These are phyloP conservation scores for Kradibia gibbosae DNA, from an alignment of 1,140 invertebrate species.

Conservation along the genomic window DNA sequence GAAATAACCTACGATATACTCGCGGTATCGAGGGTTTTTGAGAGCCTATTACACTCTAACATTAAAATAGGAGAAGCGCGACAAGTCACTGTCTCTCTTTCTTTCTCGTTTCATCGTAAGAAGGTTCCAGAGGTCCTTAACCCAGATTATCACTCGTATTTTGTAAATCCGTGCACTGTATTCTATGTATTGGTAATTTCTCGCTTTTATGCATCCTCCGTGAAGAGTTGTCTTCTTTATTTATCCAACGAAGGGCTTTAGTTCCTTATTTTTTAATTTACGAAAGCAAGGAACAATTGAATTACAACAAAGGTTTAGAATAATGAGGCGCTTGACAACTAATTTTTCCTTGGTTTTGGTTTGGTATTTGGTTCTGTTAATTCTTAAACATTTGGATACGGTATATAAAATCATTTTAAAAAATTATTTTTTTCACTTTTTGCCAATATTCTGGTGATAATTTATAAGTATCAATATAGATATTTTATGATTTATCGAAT, in stretches of 20 bases:
- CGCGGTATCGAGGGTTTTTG: not conserved
- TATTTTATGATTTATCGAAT: too few relatives aligned
- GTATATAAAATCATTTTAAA: too few relatives aligned
- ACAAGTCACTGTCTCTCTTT: too few relatives aligned
- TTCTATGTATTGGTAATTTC: not conserved
- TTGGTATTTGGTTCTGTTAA: not conserved
- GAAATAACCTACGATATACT: not conserved
- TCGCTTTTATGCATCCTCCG: not conserved
- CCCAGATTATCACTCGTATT: slow-evolving; percentile 39
- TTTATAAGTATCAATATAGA: too few relatives aligned
- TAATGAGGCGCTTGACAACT: not conserved
- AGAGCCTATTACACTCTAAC: too few relatives aligned
- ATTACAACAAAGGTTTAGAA: not conserved
- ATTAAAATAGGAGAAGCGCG: too few relatives aligned
- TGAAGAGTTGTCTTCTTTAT: not conserved
- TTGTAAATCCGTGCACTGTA: not conserved
- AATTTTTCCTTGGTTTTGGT: not conserved
- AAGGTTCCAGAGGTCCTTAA: slow-evolving; percentile 41
- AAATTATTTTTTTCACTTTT: too few relatives aligned
- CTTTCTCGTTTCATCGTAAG: not conserved
- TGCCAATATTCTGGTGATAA: too few relatives aligned
- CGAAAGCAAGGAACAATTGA: not conserved
- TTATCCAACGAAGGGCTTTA: not conserved
- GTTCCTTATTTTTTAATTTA: not conserved
- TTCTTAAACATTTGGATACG: not conserved